phyloP scores from a whole-genome alignment of 2,113 vertebrate genomes.

The Laticauda laticaudata region DNA sequence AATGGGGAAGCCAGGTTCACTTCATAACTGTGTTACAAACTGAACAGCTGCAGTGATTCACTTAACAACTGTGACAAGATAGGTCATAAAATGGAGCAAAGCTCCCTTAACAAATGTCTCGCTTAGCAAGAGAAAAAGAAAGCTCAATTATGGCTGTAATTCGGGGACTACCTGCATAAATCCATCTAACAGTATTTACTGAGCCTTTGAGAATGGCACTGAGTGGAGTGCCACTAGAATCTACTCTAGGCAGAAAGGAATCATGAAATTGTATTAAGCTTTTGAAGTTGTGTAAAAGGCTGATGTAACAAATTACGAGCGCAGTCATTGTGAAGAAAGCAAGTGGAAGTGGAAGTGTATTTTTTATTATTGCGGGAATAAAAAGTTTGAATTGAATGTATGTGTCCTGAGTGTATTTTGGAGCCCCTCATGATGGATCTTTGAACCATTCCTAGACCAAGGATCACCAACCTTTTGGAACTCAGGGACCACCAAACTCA shows the following conservation, averaged over 20 bases:
- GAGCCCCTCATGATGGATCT: neutral
- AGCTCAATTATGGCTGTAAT: neutral
- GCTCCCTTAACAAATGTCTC: neutral
- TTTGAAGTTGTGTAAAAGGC: neutral
- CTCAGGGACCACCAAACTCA: too few species aligned
- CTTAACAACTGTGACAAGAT: neutral
- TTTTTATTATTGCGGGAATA: neutral
- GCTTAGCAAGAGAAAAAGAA: neutral
- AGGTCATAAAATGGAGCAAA: neutral
- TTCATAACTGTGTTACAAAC: neutral
- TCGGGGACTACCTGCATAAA: neutral
- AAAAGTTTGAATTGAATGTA: neutral
- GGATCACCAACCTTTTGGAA: too few species aligned
- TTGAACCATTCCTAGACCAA: neutral
- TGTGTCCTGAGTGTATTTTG: neutral
- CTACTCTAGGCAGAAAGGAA: neutral
- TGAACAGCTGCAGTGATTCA: neutral
- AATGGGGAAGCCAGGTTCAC: too few species aligned
- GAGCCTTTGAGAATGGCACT: neutral
- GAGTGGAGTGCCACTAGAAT: neutral
- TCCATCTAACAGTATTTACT: neutral
- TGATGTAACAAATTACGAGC: neutral
- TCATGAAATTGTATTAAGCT: neutral
- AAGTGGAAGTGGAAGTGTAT: neutral
- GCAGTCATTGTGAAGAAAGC: neutral